These are phyloP conservation scores for Falco biarmicus DNA, from an alignment of 2,797 vertebrate species.

Conservation along the genomic window DNA sequence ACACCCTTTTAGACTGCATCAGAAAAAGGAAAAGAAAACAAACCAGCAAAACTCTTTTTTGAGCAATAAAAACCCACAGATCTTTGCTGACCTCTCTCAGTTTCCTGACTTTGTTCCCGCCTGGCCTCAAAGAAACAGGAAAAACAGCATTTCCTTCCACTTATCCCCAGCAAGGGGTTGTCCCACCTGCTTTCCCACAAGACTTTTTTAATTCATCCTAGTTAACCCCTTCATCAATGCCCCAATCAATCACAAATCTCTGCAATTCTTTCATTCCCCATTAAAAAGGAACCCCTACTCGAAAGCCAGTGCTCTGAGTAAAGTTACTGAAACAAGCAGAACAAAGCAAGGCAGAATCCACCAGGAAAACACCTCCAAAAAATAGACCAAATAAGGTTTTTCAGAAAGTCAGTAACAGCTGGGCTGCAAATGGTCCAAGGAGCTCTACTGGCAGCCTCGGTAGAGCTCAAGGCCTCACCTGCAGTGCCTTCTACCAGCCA, in stretches of 20 bases:
- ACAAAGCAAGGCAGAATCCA: not conserved
- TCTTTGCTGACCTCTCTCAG: not conserved
- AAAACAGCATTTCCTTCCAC: constrained; percentile 8
- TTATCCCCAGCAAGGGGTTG: not conserved
- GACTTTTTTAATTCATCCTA: not conserved
- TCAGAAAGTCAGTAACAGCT: not conserved
- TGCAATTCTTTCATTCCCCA: not conserved
- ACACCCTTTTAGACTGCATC: not conserved
- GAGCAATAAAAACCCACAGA: not conserved
- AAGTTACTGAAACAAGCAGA: not conserved
- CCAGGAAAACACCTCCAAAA: not conserved
- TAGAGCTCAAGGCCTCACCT: not conserved
- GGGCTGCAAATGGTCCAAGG: not conserved
- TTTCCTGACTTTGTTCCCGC: constrained; percentile 39
- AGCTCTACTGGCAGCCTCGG: not conserved
- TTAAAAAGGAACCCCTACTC: not conserved
- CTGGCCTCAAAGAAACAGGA: not conserved
- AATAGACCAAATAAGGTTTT: not conserved
- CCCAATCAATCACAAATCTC: not conserved
- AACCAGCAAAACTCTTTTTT: not conserved
- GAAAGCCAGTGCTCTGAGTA: not conserved
- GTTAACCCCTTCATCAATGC: not conserved
- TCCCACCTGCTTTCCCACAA: constrained; percentile 5
- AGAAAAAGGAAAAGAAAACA: not conserved
- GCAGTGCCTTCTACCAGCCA: not conserved